Evolutionary conservation across 2,113 vertebrate species (phyloP).

Genomic region (Peromyscus polionotus): DNA sequence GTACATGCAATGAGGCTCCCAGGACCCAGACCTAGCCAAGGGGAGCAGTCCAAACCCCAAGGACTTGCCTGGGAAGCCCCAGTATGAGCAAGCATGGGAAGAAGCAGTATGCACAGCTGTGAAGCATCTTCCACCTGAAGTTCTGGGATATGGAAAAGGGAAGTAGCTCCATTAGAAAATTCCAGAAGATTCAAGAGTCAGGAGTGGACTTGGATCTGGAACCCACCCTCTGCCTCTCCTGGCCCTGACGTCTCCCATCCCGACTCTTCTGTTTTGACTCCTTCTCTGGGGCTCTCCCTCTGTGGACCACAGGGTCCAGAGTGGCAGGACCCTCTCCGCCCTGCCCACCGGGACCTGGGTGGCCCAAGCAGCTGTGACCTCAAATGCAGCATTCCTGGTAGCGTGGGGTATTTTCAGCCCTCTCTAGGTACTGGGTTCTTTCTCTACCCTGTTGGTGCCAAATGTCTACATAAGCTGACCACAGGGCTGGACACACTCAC

Average conservation of each 20-base stretch:
- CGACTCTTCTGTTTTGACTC: neutral
- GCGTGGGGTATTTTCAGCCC: neutral
- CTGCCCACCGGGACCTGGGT: neutral
- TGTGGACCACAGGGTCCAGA: neutral
- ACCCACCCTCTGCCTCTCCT: neutral
- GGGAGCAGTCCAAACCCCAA: neutral
- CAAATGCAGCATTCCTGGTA: neutral
- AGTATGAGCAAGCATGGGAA: neutral
- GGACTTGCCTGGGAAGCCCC: neutral
- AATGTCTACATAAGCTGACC: neutral
- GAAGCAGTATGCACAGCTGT: rapidly evolving
- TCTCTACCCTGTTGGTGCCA: neutral
- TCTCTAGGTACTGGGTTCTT: neutral
- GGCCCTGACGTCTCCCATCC: neutral
- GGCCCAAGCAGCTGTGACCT: neutral
- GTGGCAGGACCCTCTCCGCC: neutral
- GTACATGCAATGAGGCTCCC: neutral
- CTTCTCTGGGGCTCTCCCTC: neutral
- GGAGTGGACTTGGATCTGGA: rapidly evolving
- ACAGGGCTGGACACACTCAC: neutral
- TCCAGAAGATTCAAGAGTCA: neutral
- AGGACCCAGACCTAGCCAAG: neutral
- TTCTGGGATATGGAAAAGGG: neutral
- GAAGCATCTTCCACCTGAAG: neutral
- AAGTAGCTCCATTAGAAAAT: neutral